phyloP scores from a whole-genome alignment of 2,113 vertebrate genomes.

The Perognathus longimembris region DNA sequence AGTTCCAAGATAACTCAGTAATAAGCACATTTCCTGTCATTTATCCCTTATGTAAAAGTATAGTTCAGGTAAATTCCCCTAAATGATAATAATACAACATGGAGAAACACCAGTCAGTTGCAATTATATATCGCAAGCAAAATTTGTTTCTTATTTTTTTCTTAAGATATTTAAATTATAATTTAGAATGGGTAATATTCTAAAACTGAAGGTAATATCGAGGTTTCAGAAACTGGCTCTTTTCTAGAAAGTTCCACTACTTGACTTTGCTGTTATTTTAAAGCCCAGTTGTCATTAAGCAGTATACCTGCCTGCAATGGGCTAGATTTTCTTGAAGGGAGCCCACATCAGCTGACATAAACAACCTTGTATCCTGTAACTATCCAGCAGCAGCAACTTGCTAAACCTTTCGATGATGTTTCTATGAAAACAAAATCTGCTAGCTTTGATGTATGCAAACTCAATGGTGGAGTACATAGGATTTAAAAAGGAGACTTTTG shows the following conservation, averaged over 20 bases:
- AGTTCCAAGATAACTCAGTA: background rate
- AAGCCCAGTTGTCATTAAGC: background rate
- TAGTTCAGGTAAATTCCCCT: slow-evolving; percentile 17
- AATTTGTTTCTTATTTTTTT: background rate
- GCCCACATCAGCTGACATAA: background rate
- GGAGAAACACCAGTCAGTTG: background rate
- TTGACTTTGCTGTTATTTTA: slow-evolving; percentile 20
- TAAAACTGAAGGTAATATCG: slow-evolving; percentile 12
- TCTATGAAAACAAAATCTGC: background rate
- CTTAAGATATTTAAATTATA: background rate
- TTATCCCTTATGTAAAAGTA: background rate
- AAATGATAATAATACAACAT: background rate
- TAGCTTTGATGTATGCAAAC: background rate
- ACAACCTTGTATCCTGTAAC: background rate
- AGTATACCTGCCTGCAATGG: background rate
- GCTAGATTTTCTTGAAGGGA: background rate
- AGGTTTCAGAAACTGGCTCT: background rate
- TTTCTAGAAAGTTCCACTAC: background rate
- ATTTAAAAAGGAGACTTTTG: background rate
- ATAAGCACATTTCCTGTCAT: background rate
- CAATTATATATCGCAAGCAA: background rate
- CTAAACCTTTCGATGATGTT: background rate
- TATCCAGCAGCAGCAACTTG: background rate
- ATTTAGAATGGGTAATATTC: slow-evolving; percentile 43
- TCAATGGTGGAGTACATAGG: background rate